These are phyloP conservation scores for Pentalonia nigronervosa DNA, from an alignment of 1,140 invertebrate species.

Conservation along the genomic window DNA sequence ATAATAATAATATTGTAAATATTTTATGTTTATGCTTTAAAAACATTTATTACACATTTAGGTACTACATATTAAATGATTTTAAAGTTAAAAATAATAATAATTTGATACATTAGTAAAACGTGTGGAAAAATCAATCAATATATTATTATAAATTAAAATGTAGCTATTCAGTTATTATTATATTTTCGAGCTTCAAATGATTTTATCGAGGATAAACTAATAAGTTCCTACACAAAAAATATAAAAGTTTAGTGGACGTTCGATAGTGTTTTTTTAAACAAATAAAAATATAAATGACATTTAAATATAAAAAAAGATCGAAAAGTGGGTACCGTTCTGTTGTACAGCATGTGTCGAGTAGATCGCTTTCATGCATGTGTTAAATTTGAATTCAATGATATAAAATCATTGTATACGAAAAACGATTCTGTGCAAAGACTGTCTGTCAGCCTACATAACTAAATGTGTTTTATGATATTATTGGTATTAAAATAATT, in stretches of 20 bases:
- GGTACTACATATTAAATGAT: not conserved
- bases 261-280: not conserved
- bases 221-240: not conserved
- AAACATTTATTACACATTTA: not conserved
- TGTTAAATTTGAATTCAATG: no score
- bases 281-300: not conserved
- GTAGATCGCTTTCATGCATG: no score
- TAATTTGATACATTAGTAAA: not conserved
- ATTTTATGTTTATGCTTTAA: not conserved
- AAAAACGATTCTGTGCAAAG: no score
- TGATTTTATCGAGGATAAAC: not conserved
- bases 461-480: no score
- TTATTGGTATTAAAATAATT: no score
- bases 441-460: no score
- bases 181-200: not conserved
- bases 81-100: not conserved
- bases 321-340: no score
- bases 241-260: not conserved
- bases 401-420: no score
- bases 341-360: no score
- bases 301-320: not conserved
- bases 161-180: not conserved
- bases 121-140: not conserved
- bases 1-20: not conserved
- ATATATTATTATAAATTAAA: not conserved